Base-by-base conservation (phyloP, 30 jellyfish, hydroid and myxozoan genomes). In the Hydractinia echinata region DNA sequence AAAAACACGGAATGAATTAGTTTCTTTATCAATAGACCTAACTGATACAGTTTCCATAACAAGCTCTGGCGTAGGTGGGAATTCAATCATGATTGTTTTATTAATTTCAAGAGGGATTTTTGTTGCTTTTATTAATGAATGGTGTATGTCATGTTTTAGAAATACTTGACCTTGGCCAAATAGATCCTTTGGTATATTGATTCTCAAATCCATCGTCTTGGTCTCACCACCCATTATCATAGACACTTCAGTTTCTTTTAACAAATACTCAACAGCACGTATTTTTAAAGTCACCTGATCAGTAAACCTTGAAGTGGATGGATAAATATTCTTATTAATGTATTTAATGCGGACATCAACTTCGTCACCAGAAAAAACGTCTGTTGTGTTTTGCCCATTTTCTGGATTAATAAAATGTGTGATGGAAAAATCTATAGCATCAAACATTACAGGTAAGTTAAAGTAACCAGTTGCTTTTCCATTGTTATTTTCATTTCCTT, bases 51-150 rank as follows among this genome's bases (percentile, higher is more conserved):
- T 70, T 6, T 14, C 58, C 4, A 56, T 54, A 6, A 18, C 21
- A 21, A 70, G 14, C 7, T 70, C 80, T 7, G 80, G 80, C 21
- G 80, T 15, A 6, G 80, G 80, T 16, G 80, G 80, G 13, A 51
- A 51, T 18, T 44, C 21, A 15, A 70, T 5, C 69, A 5, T 5
- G 58, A 70, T 18, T 7, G 21, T 5, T 16, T 16, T 70, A 14
- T 7, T 70, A 70, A 70, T 21, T 6, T 19, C 48, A 13, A 15
- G 21, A 5, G 54, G 14, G 8, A 21, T 49, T 15, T 5, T 51
- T 6, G 5, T 20, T 70, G 21, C 80, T 49, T 44, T 16, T 14
- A 51, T 51, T 70, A 70, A 70, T 15, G 48, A 7, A 18, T 49
- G n/a, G n/a, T 70, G 30, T 7, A 70, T 51, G 48, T 70, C 80